These are phyloP conservation scores for Pristionchus entomophagus DNA, from an alignment of 2,888 invertebrate genomes.

Conservation along the genomic window DNA sequence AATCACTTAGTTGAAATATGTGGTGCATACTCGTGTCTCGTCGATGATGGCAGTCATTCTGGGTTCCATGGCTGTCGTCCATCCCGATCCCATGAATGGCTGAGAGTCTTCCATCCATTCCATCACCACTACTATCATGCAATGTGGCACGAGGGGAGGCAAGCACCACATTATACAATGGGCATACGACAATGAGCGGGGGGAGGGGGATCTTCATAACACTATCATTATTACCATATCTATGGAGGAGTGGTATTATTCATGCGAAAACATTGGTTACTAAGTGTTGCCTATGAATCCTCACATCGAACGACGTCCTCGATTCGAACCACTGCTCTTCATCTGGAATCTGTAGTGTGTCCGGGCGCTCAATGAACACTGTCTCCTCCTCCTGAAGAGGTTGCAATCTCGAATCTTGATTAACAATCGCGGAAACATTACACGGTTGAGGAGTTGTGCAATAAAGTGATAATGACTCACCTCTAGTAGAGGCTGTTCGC, in stretches of 20 bases:
- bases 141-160: neutral
- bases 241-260: neutral
- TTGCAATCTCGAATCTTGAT: neutral
- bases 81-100: neutral
- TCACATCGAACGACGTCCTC: slow-evolving; percentile 33
- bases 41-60: slow-evolving; percentile 4
- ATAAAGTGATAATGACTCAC: neutral
- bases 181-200: slow-evolving; percentile 19
- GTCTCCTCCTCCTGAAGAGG: slow-evolving; percentile 32
- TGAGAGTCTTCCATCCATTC: slow-evolving; percentile 29
- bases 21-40: slow-evolving; percentile 1
- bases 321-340: slow-evolving; percentile 46
- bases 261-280: neutral
- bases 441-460: neutral
- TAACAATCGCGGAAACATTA: neutral
- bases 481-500: slow-evolving; percentile 5
- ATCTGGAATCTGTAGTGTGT: slow-evolving; percentile 35
- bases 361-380: slow-evolving; percentile 24
- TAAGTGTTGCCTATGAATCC: too few relatives aligned
- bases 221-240: neutral
- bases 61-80: neutral
- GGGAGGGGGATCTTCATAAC: neutral
- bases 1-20: neutral
- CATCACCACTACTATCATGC: slow-evolving; percentile 7
- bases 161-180: neutral